Evolutionary conservation across 1,140 invertebrate species (phyloP).

Genomic region (Galleria mellonella): DNA sequence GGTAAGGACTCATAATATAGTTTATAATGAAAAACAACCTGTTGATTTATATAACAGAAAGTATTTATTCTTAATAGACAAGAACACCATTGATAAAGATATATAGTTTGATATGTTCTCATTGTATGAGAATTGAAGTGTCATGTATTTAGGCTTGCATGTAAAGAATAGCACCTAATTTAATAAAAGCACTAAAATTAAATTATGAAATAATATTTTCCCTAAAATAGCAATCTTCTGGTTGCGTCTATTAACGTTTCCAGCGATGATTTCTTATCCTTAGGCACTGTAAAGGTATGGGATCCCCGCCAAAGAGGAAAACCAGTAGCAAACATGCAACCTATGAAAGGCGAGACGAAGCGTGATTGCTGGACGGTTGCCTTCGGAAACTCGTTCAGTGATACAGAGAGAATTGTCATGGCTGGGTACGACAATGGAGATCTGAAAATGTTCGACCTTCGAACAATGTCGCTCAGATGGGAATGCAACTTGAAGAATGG

Average conservation of each 20-base stretch:
- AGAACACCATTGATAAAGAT: no score
- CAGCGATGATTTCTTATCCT: neutral
- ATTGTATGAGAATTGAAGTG: no score
- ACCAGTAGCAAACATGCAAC: constrained; percentile 91
- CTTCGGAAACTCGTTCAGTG: constrained; percentile 92
- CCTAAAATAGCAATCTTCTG: no score
- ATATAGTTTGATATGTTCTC: no score
- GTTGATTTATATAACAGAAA: neutral
- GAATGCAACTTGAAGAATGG: constrained; percentile 96
- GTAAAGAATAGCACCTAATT: no score
- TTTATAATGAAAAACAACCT: neutral
- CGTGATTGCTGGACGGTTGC: constrained; percentile 92
- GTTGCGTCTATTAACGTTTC: no score
- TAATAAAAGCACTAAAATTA: no score
- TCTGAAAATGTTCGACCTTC: constrained; percentile 95
- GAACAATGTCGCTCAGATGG: constrained; percentile 89
- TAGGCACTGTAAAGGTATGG: constrained; percentile 95
- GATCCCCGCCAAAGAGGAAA: constrained; percentile 91
- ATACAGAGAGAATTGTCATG: constrained; percentile 87
- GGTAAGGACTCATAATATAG: constrained; percentile 71
- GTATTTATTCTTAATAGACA: no score
- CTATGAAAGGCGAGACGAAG: constrained; percentile 76
- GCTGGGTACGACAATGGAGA: constrained; percentile 98
- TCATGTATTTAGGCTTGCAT: no score
- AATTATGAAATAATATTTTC: no score